Base-by-base conservation (phyloP, 2,888 invertebrate genomes). In the Gymnoscelis rufifasciata region DNA sequence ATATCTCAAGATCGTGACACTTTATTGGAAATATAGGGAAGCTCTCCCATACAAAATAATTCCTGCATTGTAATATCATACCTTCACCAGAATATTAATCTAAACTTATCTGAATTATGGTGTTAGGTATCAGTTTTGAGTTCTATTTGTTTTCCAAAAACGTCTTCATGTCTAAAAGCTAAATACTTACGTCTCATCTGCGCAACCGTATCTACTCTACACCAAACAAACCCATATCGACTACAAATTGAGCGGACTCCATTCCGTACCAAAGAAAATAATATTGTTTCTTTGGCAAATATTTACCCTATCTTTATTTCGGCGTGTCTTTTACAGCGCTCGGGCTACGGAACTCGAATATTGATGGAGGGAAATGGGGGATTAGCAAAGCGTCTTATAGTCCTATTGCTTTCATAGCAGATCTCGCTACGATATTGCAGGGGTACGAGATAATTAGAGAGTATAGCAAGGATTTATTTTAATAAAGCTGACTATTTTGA, bases 201-300 rank as follows among this genome's bases (percentile, higher is more conserved):
- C 7, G 6, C 35, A 7, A 10, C 19, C 10, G 19, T 57, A 48
- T 29, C 47, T 71, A 70, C 23, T 82, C 82, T 78, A 47, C 77
- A 71, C 1, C 60, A 47, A 60, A 59, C 71, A 71, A 64, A 86
- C 78, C 76, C 78, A 79, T 83, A 84, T 86, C 79, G 83, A 82
- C 83, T 86, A 83, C 86, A 86, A 86, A 86, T 86, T 81, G 83
- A 69, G 66, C 66, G 66, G 68, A 74, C 73, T 74, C 63, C 60
- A 64, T 59, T 59, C 63, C 62, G 59, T 61, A 67, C 67, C 75
- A 68, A 75, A 79, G 78, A 83, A 86, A 84, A 87, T 86, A 87
- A 87, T 86, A 86, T 83, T 86, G 83, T 86, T 86, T 83, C 83
- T 79, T 82, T 74, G 61, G 78, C 84, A 84, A 87, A 86, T 83